Conservation (phyloP, 2,113 vertebrate species). For the Crotalus horridus region DNA sequence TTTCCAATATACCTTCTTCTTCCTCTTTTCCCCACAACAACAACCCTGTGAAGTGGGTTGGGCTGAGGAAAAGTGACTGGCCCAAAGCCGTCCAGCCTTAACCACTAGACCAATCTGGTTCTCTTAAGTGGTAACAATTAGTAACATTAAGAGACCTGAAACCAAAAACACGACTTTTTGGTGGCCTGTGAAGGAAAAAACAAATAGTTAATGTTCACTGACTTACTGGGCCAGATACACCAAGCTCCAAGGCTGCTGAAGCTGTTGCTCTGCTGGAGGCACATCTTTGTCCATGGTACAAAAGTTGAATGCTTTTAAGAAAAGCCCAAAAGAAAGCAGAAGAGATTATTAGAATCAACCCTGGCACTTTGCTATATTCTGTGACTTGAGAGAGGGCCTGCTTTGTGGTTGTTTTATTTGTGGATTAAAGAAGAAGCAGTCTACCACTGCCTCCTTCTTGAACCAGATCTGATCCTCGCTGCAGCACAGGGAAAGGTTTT, state of each 20-base stretch:
- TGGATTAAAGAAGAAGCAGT: not conserved
- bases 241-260: not conserved
- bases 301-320: not conserved
- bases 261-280: not conserved
- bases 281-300: not conserved
- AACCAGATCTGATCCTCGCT: not conserved
- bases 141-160: not conserved
- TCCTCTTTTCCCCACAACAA: not conserved
- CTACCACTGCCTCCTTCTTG: not conserved
- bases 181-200: not conserved
- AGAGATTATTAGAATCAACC: not conserved
- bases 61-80: not conserved
- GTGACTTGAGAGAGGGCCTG: not conserved
- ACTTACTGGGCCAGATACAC: not conserved
- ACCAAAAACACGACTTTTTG: not conserved
- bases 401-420: not conserved
- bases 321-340: not conserved
- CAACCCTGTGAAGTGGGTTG: not conserved
- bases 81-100: not conserved
- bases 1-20: not conserved
- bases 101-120: not conserved
- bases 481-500: not conserved
- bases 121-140: not conserved
- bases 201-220: not conserved
- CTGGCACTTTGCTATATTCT: not conserved